These are phyloP conservation scores for Callipepla californica DNA, from an alignment of 2,113 vertebrate genomes.

Conservation along the genomic window DNA sequence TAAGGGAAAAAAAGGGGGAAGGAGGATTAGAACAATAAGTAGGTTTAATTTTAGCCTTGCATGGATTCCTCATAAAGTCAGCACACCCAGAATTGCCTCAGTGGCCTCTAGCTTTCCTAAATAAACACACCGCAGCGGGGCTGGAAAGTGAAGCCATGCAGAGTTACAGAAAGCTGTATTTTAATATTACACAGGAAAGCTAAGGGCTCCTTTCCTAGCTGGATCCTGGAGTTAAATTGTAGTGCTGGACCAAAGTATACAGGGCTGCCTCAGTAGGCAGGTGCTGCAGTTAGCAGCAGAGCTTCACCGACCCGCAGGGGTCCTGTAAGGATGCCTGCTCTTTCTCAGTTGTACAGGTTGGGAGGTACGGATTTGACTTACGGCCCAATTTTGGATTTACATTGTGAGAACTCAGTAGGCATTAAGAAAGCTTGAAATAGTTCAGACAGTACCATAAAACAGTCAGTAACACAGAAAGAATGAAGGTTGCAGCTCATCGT, in stretches of 20 bases:
- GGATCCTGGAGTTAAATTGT: neutral
- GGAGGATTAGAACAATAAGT: constrained; percentile 30
- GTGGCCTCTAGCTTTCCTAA: constrained; percentile 23
- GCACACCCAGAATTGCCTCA: neutral
- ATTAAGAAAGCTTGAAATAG: constrained; percentile 32
- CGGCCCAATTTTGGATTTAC: neutral
- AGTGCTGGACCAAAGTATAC: neutral
- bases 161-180: constrained; percentile 6
- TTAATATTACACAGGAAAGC: neutral
- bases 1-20: neutral
- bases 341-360: neutral
- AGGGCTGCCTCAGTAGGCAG: neutral
- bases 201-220: neutral
- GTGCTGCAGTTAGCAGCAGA: neutral
- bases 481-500: accelerated
- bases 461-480: neutral
- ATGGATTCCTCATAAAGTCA: neutral
- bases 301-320: neutral
- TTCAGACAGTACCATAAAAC: neutral
- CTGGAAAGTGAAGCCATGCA: neutral
- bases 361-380: constrained; percentile 6
- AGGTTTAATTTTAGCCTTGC: constrained; percentile 30
- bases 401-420: neutral
- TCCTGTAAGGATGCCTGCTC: constrained; percentile 12
- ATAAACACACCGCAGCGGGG: neutral